A percentile compares a stretch with the other conserved stretches of the same genome.
phyloP scores from a whole-genome alignment of 2,888 invertebrate species.

The Synergus itoensis region DNA sequence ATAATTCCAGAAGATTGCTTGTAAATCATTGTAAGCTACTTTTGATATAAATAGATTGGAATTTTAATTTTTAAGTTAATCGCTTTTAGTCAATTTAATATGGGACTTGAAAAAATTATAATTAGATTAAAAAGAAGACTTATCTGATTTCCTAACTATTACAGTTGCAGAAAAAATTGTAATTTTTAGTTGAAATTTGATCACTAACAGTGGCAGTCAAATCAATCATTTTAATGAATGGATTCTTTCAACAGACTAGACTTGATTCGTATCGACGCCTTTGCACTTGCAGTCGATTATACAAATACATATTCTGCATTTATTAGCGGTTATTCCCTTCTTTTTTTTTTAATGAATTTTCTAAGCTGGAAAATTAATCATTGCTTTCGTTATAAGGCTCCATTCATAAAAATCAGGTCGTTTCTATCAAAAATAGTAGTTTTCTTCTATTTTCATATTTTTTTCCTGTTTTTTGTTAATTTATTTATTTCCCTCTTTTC shows the following conservation, averaged over 20 bases:
- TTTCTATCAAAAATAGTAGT: neutral
- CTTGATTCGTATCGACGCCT: constrained; percentile 35
- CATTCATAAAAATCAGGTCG: constrained; percentile 14
- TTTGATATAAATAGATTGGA: neutral
- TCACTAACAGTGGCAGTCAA: constrained; percentile 8
- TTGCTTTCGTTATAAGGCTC: neutral
- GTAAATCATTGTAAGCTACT: neutral
- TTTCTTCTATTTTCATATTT: too few species aligned
- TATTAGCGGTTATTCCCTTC: constrained; percentile 34
- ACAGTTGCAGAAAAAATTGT: neutral
- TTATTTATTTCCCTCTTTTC: too few species aligned
- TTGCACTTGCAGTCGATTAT: constrained; percentile 37
- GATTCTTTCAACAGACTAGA: constrained; percentile 16
- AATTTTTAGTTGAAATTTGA: constrained; percentile 22
- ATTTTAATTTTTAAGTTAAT: neutral
- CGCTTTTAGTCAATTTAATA: neutral
- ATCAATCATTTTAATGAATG: constrained; percentile 34
- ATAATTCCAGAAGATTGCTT: neutral
- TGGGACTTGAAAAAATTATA: neutral
- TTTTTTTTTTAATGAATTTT: neutral
- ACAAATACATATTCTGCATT: constrained; percentile 30
- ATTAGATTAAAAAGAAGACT: neutral
- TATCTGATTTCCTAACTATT: neutral
- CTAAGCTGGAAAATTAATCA: constrained; percentile 28
- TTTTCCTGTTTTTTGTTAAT: too few species aligned